A percentile compares a stretch with the other conserved stretches of the same genome.
Conservation (phyloP, 2,888 invertebrate genomes). For the Heliconius charithonia region DNA sequence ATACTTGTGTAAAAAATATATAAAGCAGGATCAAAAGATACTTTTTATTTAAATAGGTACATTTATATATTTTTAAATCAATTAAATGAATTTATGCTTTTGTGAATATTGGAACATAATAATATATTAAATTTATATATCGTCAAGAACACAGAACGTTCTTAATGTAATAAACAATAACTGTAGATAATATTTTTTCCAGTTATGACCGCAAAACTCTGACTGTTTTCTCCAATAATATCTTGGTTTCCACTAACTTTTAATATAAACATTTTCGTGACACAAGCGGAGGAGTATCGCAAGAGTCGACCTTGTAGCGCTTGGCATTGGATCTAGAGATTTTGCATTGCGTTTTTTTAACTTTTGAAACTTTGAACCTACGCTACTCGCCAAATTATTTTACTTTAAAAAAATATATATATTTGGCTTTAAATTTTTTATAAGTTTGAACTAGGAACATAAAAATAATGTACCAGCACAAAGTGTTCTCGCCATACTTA, state of each 20-base stretch:
- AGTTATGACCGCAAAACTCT: too few relatives aligned
- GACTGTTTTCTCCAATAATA: not conserved
- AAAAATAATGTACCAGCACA: not conserved
- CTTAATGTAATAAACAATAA: not conserved
- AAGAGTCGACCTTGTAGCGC: conserved; percentile 71
- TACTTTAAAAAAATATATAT: not conserved
- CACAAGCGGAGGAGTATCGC: conserved; percentile 52
- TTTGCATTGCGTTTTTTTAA: conserved; percentile 67
- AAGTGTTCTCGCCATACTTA: conserved; percentile 23
- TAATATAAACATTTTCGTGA: not conserved
- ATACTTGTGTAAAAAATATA: too few relatives aligned
- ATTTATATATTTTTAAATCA: too few relatives aligned
- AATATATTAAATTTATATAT: not conserved
- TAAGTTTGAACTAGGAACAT: not conserved
- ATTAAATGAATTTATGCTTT: not conserved
- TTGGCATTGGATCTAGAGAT: conserved; percentile 75
- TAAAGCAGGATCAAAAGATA: too few relatives aligned
- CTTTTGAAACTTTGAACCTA: conserved; percentile 54
- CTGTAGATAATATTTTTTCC: not conserved
- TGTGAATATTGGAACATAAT: not conserved
- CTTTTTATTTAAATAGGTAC: too few relatives aligned
- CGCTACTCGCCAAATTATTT: conserved; percentile 19
- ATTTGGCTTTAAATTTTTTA: not conserved
- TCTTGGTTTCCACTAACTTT: not conserved
- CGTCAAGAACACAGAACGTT: not conserved